Base-by-base conservation (phyloP, 2,888 invertebrate genomes). In the Sericinus montela region DNA sequence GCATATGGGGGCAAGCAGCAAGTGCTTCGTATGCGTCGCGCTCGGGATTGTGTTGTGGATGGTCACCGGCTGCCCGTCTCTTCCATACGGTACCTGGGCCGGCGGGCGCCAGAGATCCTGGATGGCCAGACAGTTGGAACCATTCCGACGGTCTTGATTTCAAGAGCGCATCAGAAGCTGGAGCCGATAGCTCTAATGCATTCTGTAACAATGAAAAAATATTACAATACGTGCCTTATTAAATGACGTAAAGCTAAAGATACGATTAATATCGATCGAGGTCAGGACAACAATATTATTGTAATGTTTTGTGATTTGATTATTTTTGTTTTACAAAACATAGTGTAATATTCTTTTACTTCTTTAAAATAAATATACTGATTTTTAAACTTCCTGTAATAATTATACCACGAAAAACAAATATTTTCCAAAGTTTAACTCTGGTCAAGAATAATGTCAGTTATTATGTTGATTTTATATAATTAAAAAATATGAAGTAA, bases 81-180 rank as follows among this genome's bases (percentile, higher is more conserved):
- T 98, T 98, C 94, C 98, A 97, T 43, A 98, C 96, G 10, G 97
- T 97, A 54, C 97, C 96, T 8, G 96, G 95, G 0, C 97, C 95
- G 0, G 97, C 97, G 3, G 97, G 97, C 0, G 97, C 96, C 82
- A 98, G 93, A 58, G 96, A 95, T 55, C 97, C 97, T 48, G 95
- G 94, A 83, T 98, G 98, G 0, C 98, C 98, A 10, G 97, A 95
- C 56, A 98, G 85, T 81, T 98, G 98, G 80, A 98, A 95, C 97
- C 97, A 98, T 63, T 90, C 90, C 51, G 90, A 88, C 36, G 89
- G 89, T 58, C 92, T 90, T 56, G 93, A 93, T 71, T 94, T 94
- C 59, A 97, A 81, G 39, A 97, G 85, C 45, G 95, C 92, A 69
- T 97, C 96, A 64, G 95, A 96, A 52, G 97, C 97, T 39, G 97